phyloP scores from a whole-genome alignment of 2,888 invertebrate genomes.

The Autographa gamma region DNA sequence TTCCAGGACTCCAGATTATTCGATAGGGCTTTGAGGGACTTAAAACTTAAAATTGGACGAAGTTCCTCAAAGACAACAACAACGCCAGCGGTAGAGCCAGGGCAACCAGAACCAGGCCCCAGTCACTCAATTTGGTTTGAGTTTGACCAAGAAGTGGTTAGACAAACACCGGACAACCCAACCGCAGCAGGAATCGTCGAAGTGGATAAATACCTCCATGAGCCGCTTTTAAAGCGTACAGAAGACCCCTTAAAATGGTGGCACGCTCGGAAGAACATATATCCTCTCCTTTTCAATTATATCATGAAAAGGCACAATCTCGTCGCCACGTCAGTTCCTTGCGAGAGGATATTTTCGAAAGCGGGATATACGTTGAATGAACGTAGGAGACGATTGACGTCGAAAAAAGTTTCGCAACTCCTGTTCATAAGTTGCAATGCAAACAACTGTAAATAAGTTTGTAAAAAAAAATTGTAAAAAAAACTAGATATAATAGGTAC shows the following conservation, averaged over 20 bases:
- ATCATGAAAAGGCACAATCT: background rate
- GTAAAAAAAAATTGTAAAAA: no score
- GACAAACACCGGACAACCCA: background rate
- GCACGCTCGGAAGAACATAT: background rate
- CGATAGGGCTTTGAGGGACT: background rate
- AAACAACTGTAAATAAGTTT: background rate
- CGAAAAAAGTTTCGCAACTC: constrained; percentile 33
- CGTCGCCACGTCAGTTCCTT: constrained; percentile 36
- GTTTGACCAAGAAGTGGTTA: constrained; percentile 10
- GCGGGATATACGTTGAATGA: constrained; percentile 31
- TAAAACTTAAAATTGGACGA: background rate
- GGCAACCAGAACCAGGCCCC: background rate
- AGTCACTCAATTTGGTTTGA: background rate
- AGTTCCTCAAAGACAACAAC: background rate
- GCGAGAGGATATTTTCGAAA: constrained; percentile 38
- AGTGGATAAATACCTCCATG: constrained; percentile 4
- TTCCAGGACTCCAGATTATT: background rate
- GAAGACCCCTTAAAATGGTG: background rate
- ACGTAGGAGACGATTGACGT: constrained; percentile 28
- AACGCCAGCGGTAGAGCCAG: background rate
- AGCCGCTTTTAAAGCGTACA: background rate
- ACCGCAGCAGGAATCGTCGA: background rate
- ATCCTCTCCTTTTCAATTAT: background rate
- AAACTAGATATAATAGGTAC: no score
- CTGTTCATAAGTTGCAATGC: constrained; percentile 3